Evolutionary conservation across 2,797 vertebrate species (phyloP).

Genomic region (Micromesistius poutassou): DNA sequence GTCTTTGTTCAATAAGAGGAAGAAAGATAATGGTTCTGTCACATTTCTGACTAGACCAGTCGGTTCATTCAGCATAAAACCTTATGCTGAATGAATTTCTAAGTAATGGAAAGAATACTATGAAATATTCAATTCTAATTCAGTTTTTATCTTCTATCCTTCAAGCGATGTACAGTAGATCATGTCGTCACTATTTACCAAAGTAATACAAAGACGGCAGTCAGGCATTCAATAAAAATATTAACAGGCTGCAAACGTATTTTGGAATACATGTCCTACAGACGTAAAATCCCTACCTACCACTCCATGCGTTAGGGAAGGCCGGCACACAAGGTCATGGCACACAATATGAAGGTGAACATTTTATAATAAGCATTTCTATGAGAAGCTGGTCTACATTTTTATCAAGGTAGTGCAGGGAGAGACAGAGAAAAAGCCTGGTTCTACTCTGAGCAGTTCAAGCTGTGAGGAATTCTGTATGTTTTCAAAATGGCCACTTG

Average conservation of each 20-base stretch:
- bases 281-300: neutral
- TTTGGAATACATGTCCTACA: neutral
- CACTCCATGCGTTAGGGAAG: neutral
- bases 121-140: slow-evolving; percentile 15
- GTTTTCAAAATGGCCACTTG: slow-evolving; percentile 4
- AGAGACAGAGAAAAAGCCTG: neutral
- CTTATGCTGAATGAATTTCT: neutral
- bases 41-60: slow-evolving; percentile 8
- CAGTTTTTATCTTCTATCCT: slow-evolving; percentile 5
- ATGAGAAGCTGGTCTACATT: neutral
- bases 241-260: neutral
- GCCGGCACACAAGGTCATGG: neutral
- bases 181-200: neutral
- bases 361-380: neutral
- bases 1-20: neutral
- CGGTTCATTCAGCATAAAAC: neutral
- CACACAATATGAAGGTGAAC: neutral
- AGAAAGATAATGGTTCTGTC: neutral
- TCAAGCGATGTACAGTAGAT: neutral
- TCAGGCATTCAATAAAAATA: neutral
- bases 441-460: neutral
- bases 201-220: neutral
- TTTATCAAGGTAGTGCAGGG: neutral
- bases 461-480: neutral
- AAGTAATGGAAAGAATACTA: neutral